phyloP scores from a whole-genome alignment of 2,113 vertebrate genomes.

The Globicephala melas region DNA sequence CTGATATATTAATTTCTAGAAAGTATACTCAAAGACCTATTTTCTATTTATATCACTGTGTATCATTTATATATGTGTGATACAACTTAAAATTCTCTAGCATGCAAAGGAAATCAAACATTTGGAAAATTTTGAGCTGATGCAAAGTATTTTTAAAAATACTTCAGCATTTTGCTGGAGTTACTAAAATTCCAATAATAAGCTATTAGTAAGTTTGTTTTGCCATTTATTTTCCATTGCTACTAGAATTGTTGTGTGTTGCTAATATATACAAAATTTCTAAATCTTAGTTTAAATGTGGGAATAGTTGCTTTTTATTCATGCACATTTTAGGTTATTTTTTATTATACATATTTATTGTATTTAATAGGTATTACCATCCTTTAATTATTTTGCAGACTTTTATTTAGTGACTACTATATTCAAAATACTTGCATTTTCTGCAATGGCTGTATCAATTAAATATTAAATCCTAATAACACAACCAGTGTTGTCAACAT shows the following conservation, averaged over 20 bases:
- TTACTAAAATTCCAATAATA: not conserved
- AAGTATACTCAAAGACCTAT: not conserved
- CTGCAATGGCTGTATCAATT: not conserved
- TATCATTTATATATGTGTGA: not conserved
- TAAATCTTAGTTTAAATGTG: not conserved
- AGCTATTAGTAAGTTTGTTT: not conserved
- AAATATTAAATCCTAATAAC: not conserved
- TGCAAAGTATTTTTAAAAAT: not conserved
- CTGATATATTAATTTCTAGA: not conserved
- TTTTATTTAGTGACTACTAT: not conserved
- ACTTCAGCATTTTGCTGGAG: not conserved
- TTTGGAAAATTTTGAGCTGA: not conserved
- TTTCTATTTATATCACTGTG: not conserved
- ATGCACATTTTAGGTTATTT: not conserved
- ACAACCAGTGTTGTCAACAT: not conserved
- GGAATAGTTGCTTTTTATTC: not conserved
- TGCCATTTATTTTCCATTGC: not conserved
- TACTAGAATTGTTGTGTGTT: not conserved
- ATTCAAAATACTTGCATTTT: not conserved
- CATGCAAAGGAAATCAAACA: not conserved
- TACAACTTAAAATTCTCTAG: not conserved
- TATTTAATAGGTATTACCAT: not conserved
- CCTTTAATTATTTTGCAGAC: not conserved
- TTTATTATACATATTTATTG: not conserved
- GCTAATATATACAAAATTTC: not conserved